Evolutionary conservation across 2,797 vertebrate genomes (phyloP), one percentile per base, ranked within the genome.

Genomic region (Sebastes umbrosus): DNA sequence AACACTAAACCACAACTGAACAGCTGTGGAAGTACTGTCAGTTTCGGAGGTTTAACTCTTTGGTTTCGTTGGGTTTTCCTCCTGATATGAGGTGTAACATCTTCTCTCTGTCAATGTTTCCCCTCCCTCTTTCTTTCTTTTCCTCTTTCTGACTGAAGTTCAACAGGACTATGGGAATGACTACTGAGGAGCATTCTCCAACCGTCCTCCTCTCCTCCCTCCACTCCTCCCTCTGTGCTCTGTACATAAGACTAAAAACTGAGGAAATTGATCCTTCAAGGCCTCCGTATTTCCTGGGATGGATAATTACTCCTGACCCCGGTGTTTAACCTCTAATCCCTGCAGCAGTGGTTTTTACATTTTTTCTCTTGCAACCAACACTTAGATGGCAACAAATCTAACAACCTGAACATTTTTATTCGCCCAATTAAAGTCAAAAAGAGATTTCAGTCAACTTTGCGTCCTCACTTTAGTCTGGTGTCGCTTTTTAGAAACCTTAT

Each of bases 141-240:
- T 75, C 65, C 62, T 93, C 63, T 79, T 88, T 90, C 78, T 89
- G 80, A 84, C 76, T 92, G 70, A 95, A 96, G 96, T 87, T 92
- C 95, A 94, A 93, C 94, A 93, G 92, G 96, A 96, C 89, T 96
- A 96, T 94, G 88, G 95, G 92, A 96, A 96, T 95, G 96, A 96
- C 90, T 96, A 96, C 93, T 96, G 95, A 96, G 90, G 91, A 93
- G 70, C 90, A 84, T 90, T 88, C 91, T 85, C 80, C 88, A 86
- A 71, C 84, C 88, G 43, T 87, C 84, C 83, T 91, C 82, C 79
- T 88, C 77, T 73, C 84, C 81, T 79, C 69, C 70, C 68, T 70
- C 72, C 75, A 58, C 55, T 71, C 69, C 46, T 77, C 55, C 66
- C 75, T 81, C 69, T 84, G 50, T 55, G 36, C 65, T 86, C 85